Evolutionary conservation across 2,113 vertebrate genomes (phyloP), one percentile per base, ranked within the genome.

Genomic region (Alosa alosa): DNA sequence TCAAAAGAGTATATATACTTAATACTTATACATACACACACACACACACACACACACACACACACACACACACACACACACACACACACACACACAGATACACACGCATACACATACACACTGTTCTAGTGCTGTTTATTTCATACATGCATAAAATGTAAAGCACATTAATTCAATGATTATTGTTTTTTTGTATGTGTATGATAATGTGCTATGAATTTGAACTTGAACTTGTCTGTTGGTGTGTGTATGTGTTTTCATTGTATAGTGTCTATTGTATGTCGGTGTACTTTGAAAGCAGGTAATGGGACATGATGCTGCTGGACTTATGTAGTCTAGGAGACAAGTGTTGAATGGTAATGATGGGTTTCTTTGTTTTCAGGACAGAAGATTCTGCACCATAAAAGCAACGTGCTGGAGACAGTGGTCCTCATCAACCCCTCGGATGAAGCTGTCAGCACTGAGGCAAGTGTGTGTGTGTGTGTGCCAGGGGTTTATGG

Each of bases 341-440:
- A 78, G 72, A 78, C 31, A 13, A 78, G 36, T 1, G 20, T 39
- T 39, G 31, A 17, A n/a, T 39, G 31, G 31, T 39, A 57, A 57
- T 57, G 52, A 18, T 57, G 52, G 31, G 64, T 15, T 78, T 4
- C 31, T 39, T 78, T 36, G 3, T 78, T 90, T 93, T 89, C 91
- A 99, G 98, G 98, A 85, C 98, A 99, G 94, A 97, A 99, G 92
- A 99, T 98, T 92, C 97, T 99, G 93, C 97, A 99, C 91, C 98
- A 99, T 89, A 96, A 97, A 94, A 99, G 98, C 91, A 97, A 96
- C 88, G 90, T 98, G 83, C 94, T 99, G 93, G 98, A 99, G 93
- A 99, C 98, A 0, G 98, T 99, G 72, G 98, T 99, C 86, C 95
- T 99, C 18, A 99, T 99, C 92, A 99, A 99, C 91, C 98, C 98